Evolutionary conservation across 2,113 vertebrate genomes (phyloP).

Genomic region (Prochilodus magdalenae): DNA sequence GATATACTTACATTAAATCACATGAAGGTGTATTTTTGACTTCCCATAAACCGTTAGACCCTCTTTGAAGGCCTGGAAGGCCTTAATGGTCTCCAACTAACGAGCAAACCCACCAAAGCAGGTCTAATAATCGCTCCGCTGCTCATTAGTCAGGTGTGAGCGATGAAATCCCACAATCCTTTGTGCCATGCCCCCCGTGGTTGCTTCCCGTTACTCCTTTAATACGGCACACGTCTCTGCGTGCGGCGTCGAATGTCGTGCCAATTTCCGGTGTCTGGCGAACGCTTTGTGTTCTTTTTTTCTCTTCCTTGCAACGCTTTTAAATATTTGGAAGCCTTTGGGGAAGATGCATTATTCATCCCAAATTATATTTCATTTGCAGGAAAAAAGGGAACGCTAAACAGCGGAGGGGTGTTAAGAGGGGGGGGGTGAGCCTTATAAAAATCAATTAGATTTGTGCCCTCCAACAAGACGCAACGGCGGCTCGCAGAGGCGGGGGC

Average conservation of each 20-base stretch:
- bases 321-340: constrained; percentile 61
- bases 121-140: not conserved
- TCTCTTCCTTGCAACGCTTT: constrained; percentile 34
- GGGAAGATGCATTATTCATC: constrained; percentile 62
- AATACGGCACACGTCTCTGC: constrained; percentile 33
- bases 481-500: constrained; percentile 24
- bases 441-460: constrained; percentile 60
- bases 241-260: constrained; percentile 41
- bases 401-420: constrained; percentile 28
- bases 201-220: constrained; percentile 22
- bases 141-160: not conserved
- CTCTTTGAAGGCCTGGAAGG: no score
- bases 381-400: constrained; percentile 44
- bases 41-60: no score
- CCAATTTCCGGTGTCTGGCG: constrained; percentile 56
- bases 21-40: no score
- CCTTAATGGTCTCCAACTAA: no score
- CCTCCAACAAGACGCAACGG: constrained; percentile 47
- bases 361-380: constrained; percentile 57
- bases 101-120: not conserved
- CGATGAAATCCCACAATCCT: constrained; percentile 39
- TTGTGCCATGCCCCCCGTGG: constrained; percentile 42
- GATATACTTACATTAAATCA: no score
- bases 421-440: constrained; percentile 38
- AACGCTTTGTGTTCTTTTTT: constrained; percentile 47